Evolutionary conservation across 2,113 vertebrate genomes (phyloP).

Genomic region (Epinephelus moara): DNA sequence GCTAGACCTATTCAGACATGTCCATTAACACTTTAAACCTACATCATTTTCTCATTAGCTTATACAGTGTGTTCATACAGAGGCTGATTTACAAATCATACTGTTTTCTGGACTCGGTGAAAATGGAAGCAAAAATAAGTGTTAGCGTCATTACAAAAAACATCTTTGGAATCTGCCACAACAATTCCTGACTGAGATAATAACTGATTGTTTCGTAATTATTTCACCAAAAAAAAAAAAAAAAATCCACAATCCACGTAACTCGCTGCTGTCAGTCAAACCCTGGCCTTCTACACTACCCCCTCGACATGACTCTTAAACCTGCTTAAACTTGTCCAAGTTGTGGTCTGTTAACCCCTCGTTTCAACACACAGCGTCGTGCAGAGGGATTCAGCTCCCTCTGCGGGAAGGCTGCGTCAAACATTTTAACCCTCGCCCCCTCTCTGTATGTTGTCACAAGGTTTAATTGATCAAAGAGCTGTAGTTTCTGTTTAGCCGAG

Average conservation of each 20-base stretch:
- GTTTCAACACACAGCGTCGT: conserved; percentile 71
- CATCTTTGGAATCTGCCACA: conserved; percentile 92
- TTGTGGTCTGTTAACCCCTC: conserved; percentile 76
- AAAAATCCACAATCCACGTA: conserved; percentile 73
- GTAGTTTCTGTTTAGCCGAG: conserved; percentile 48
- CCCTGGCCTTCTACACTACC: conserved; percentile 86
- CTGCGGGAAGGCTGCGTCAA: conserved; percentile 34
- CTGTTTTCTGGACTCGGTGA: conserved; percentile 81
- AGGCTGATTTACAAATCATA: conserved; percentile 71
- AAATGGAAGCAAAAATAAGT: conserved; percentile 72
- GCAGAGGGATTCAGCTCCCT: conserved; percentile 9
- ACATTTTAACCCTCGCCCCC: conserved; percentile 18
- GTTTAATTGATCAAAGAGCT: conserved; percentile 64
- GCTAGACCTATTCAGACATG: conserved; percentile 66
- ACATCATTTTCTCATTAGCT: conserved; percentile 87
- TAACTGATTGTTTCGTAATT: conserved; percentile 84
- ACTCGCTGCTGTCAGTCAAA: conserved; percentile 82
- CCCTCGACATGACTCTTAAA: conserved; percentile 84
- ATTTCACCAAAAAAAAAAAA: conserved; percentile 76
- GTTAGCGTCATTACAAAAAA: conserved; percentile 61
- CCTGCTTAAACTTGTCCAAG: conserved; percentile 86
- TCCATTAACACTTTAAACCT: conserved; percentile 70
- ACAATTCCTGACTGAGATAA: conserved; percentile 79
- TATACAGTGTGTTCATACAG: conserved; percentile 84
- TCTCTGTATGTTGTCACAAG: conserved; percentile 39